Conservation (phyloP, 2,113 vertebrate species). For the Casuarius casuarius region DNA sequence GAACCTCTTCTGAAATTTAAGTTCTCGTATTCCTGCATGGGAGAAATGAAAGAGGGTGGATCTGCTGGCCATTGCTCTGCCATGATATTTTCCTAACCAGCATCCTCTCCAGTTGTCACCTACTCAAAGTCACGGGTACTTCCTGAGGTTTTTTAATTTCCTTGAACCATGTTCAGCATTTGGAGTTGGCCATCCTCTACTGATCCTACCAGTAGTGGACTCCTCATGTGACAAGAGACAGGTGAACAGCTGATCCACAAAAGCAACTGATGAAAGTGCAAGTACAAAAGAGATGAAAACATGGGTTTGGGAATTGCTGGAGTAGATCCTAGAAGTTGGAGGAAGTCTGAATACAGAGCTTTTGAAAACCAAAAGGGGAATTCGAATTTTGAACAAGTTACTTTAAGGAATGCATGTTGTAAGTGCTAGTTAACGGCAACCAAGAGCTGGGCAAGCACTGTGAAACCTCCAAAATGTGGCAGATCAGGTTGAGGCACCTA, state of each 20-base stretch:
- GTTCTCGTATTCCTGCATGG: background rate
- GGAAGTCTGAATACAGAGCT: background rate
- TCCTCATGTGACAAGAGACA: background rate
- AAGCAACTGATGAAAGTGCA: background rate
- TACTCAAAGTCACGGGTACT: background rate
- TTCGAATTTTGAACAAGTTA: background rate
- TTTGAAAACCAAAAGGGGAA: background rate
- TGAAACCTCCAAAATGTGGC: background rate
- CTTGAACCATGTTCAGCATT: background rate
- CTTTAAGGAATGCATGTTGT: background rate
- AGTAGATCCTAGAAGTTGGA: background rate
- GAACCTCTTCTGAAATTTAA: background rate
- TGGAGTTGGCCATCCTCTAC: background rate
- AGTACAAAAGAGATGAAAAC: background rate
- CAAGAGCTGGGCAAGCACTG: background rate
- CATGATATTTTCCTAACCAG: background rate
- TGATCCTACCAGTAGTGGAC: background rate
- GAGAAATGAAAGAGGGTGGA: background rate
- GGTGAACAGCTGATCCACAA: background rate
- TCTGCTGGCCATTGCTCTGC: background rate
- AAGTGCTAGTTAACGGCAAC: background rate
- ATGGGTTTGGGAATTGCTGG: background rate
- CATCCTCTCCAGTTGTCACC: background rate
- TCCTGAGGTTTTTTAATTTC: background rate
- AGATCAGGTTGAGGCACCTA: background rate